Evolutionary conservation across 2,113 vertebrate genomes (phyloP).

Genomic region (Hydropotes inermis): DNA sequence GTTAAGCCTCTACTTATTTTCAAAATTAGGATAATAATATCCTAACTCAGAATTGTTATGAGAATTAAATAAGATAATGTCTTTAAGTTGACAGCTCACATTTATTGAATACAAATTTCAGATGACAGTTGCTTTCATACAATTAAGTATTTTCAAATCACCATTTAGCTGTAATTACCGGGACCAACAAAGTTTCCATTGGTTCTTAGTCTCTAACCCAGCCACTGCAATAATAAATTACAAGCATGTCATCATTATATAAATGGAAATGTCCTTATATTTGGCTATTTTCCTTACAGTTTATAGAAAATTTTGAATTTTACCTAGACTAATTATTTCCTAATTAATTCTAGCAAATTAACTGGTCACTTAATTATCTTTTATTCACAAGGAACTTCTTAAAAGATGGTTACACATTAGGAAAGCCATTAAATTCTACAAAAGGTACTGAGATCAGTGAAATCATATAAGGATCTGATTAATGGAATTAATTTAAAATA

Average conservation of each 20-base stretch:
- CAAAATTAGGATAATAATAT: slow-evolving; percentile 30
- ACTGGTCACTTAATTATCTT: slow-evolving; percentile 2
- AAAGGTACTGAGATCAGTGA: slow-evolving; percentile 22
- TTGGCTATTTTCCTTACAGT: slow-evolving; percentile 28
- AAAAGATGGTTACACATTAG: not conserved
- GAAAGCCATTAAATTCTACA: slow-evolving; percentile 39
- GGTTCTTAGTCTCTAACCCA: not conserved
- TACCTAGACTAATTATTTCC: slow-evolving; percentile 7
- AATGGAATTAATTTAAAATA: slow-evolving; percentile 18
- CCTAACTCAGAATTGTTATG: not conserved
- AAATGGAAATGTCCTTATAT: not conserved
- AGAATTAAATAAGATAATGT: slow-evolving; percentile 25
- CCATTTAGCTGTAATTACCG: not conserved
- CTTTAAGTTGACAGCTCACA: not conserved
- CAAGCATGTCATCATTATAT: slow-evolving; percentile 13
- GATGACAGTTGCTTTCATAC: not conserved
- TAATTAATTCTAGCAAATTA: slow-evolving; percentile 13
- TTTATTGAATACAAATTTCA: slow-evolving; percentile 30
- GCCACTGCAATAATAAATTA: not conserved
- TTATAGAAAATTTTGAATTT: slow-evolving; percentile 43
- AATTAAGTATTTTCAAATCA: slow-evolving; percentile 37
- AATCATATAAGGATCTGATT: not conserved
- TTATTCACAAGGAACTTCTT: slow-evolving; percentile 8
- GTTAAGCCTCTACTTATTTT: not conserved
- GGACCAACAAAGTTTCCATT: not conserved